A percentile compares a stretch with the other conserved stretches of the same genome.
Evolutionary conservation across 2,888 invertebrate species (phyloP).

Genomic region (Lithophane ornitopus): DNA sequence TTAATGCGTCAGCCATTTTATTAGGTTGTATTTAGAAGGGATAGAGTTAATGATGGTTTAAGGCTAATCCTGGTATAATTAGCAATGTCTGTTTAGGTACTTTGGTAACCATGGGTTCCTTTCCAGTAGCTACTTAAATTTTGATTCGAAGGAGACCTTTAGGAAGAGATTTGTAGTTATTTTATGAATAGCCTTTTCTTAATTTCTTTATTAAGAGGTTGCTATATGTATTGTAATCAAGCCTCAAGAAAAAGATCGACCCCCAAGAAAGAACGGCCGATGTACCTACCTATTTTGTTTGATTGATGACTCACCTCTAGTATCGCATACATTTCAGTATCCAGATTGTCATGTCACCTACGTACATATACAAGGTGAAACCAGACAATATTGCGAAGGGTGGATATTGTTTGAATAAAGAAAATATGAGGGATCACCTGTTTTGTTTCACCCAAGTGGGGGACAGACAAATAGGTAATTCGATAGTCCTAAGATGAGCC

Average conservation of each 20-base stretch:
- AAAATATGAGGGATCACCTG: constrained; percentile 56
- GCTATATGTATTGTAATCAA: background rate
- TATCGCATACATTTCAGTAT: constrained; percentile 31
- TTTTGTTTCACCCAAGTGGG: constrained; percentile 46
- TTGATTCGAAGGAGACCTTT: background rate
- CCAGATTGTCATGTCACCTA: constrained; percentile 32
- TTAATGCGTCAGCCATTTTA: constrained; percentile 74
- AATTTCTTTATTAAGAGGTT: no score
- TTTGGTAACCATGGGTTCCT: background rate
- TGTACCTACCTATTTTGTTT: constrained; percentile 17
- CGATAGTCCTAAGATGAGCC: constrained; percentile 36
- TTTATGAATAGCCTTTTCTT: background rate
- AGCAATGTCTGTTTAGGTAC: background rate
- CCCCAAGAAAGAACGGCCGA: no score
- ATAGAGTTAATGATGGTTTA: background rate
- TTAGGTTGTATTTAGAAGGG: constrained; percentile 17
- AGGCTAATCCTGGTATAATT: no score
- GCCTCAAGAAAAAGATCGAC: background rate
- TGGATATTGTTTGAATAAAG: constrained; percentile 48
- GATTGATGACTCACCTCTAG: constrained; percentile 40
- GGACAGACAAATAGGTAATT: constrained; percentile 52
- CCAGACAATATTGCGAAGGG: constrained; percentile 46
- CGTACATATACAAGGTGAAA: constrained; percentile 26
- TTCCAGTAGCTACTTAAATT: background rate
- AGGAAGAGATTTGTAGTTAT: background rate